These are phyloP conservation scores for Alcedo quadribrachys DNA, from an alignment of 2,797 vertebrate genomes.

Conservation along the genomic window DNA sequence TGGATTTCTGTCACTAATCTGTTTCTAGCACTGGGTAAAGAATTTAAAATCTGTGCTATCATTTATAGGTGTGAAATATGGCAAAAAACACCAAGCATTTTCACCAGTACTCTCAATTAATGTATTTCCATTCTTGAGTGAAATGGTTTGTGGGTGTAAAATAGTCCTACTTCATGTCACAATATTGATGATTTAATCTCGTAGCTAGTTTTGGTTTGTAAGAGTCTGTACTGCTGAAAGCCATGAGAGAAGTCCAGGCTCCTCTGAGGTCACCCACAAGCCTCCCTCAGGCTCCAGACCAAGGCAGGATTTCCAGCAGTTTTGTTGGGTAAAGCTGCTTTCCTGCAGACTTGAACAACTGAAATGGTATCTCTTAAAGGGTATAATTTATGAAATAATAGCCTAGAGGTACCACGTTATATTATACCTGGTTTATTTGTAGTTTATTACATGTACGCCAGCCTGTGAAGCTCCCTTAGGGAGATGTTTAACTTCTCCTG, in stretches of 20 bases:
- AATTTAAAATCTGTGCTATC: background rate
- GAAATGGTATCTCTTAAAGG: background rate
- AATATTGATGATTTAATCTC: background rate
- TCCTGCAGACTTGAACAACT: background rate
- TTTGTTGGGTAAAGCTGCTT: background rate
- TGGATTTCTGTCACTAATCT: background rate
- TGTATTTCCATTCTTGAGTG: background rate
- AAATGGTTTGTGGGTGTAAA: background rate
- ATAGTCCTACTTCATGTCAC: background rate
- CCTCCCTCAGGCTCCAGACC: background rate
- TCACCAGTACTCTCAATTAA: background rate
- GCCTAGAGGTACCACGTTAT: background rate
- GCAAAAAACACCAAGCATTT: background rate
- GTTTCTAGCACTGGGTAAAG: background rate
- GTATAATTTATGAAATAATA: background rate
- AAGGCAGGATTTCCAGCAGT: background rate
- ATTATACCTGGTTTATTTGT: background rate
- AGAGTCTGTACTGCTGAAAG: background rate
- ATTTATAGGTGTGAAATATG: background rate
- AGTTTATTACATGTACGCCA: background rate
- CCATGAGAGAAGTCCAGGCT: background rate
- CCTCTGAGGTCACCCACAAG: background rate
- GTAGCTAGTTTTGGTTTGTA: background rate
- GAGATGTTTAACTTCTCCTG: background rate
- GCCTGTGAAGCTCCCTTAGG: background rate